Conservation (phyloP, 2,113 vertebrate genomes). For the Phalacrocorax pelagicus region DNA sequence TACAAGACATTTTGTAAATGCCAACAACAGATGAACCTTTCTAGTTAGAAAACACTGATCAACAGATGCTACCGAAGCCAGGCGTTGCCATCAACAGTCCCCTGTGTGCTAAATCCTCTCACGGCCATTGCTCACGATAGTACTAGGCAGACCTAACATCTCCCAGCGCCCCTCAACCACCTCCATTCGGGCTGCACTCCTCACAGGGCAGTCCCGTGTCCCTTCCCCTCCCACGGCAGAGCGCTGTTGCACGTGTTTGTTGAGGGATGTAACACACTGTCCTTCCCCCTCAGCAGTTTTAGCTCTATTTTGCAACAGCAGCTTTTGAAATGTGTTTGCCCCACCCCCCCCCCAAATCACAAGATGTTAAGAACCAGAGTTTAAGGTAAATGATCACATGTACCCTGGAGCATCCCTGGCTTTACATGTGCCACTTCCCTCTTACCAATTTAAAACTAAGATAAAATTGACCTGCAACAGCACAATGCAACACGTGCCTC, state of each 20-base stretch:
- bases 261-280: no score
- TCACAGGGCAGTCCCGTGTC: fast-evolving
- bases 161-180: background rate
- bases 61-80: fast-evolving
- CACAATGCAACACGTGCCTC: fast-evolving
- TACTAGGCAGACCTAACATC: background rate
- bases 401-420: background rate
- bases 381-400: fast-evolving
- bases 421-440: fast-evolving
- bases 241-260: fast-evolving
- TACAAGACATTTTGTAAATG: background rate
- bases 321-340: background rate
- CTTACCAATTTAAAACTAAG: fast-evolving
- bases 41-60: background rate
- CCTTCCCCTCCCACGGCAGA: background rate
- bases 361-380: no score
- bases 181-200: background rate
- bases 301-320: background rate
- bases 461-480: fast-evolving
- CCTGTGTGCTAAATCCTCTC: background rate
- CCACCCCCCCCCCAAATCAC: no score
- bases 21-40: background rate
- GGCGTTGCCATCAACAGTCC: background rate
- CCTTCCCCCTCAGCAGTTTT: background rate
- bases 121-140: background rate